A percentile compares a stretch with the other conserved stretches of the same genome.
Evolutionary conservation across 1,140 invertebrate genomes (phyloP).

Genomic region (Drosophila miranda): DNA sequence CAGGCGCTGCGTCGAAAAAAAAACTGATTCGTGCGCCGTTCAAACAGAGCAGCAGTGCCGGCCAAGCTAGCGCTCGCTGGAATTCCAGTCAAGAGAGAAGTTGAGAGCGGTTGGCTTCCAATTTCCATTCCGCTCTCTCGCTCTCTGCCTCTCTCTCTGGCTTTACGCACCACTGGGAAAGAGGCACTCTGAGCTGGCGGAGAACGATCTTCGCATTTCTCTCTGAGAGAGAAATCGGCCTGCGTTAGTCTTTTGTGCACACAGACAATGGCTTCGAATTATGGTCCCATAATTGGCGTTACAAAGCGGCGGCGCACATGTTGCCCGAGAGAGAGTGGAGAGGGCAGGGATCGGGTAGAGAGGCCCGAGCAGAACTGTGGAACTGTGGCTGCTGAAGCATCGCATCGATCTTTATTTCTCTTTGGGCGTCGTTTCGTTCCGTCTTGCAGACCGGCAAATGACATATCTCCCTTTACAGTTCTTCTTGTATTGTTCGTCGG

Average conservation of each 20-base stretch:
- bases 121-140: slow-evolving; percentile 22
- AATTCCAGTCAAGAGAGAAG: slow-evolving; percentile 63
- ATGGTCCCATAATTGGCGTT: slow-evolving; percentile 81
- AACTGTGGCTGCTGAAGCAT: slow-evolving; percentile 42
- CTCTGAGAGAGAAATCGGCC: slow-evolving; percentile 10
- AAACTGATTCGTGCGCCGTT: slow-evolving; percentile 61
- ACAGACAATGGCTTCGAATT: slow-evolving; percentile 77
- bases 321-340: slow-evolving; percentile 31
- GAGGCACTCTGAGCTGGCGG: slow-evolving; percentile 30
- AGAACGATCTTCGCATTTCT: slow-evolving; percentile 49
- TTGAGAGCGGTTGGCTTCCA: not conserved
- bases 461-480: slow-evolving; percentile 58
- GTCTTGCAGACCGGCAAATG: slow-evolving; percentile 60
- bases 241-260: slow-evolving; percentile 60
- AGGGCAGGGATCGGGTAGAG: not conserved
- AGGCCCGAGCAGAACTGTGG: not conserved
- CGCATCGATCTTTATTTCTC: slow-evolving; percentile 75
- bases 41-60: not conserved
- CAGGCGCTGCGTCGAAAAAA: slow-evolving; percentile 58
- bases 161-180: slow-evolving; percentile 63
- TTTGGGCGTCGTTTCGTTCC: slow-evolving; percentile 57
- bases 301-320: slow-evolving; percentile 73
- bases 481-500: slow-evolving; percentile 38
- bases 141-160: slow-evolving; percentile 43
- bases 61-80: slow-evolving; percentile 26